Percentiles rank a stretch among this genome's conserved stretches.
Conservation (phyloP, 2,888 invertebrate species). For the Holacanthella duospinosa region DNA sequence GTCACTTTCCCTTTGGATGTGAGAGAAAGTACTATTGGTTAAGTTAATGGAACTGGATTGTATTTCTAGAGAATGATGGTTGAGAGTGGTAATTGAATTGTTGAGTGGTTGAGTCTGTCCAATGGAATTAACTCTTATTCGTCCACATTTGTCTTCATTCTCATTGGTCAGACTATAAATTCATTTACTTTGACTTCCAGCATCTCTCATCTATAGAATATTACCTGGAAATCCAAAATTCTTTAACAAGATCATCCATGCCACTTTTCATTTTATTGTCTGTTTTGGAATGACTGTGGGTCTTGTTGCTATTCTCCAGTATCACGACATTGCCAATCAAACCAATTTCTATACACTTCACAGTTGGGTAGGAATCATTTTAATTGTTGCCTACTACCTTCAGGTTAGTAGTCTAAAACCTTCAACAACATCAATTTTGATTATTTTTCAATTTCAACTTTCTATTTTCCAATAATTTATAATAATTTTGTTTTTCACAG, state of each 20-base stretch:
- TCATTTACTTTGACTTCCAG: conserved; percentile 14
- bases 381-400: conserved; percentile 31
- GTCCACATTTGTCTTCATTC: not conserved
- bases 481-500: conserved; percentile 14
- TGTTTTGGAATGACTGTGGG: conserved; percentile 19
- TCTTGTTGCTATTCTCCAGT: conserved; percentile 16
- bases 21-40: no score
- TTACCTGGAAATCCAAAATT: conserved; percentile 31
- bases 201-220: conserved; percentile 31
- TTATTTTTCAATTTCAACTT: not conserved
- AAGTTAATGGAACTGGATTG: no score
- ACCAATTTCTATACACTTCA: conserved; percentile 31
- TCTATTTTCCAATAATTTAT: no score
- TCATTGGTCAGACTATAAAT: not conserved
- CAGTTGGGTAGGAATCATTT: conserved; percentile 35
- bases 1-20: no score
- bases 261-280: conserved; percentile 28
- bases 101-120: no score
- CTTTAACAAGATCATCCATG: conserved; percentile 32
- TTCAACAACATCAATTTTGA: not conserved
- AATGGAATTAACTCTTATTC: no score
- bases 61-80: no score
- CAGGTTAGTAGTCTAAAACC: conserved; percentile 28
- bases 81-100: no score
- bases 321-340: conserved; percentile 20